These are phyloP conservation scores for Aspidapion aeneum DNA, from an alignment of 2,888 invertebrate species.

Conservation along the genomic window DNA sequence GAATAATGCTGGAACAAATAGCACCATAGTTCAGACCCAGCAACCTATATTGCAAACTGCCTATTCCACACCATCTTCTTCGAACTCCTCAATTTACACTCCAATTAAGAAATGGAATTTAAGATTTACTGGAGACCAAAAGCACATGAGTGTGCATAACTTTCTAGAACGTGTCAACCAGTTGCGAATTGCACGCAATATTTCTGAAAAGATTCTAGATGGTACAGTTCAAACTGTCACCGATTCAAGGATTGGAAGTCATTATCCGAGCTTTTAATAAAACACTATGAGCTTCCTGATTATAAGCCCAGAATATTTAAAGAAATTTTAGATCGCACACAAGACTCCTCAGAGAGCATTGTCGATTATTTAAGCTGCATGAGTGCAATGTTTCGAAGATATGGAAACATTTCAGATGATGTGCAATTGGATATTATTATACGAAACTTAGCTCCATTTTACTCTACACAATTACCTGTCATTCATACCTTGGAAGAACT, in stretches of 20 bases:
- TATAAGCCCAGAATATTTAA: conserved; percentile 6
- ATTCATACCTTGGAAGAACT: not conserved
- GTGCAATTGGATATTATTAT: not conserved
- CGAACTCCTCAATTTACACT: no score
- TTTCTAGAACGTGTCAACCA: conserved; percentile 6
- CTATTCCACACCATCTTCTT: no score
- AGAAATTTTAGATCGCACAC: conserved; percentile 10
- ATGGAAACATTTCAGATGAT: not conserved
- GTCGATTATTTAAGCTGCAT: not conserved
- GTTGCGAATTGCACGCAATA: not conserved
- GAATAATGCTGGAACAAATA: no score
- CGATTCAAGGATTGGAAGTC: not conserved
- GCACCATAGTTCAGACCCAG: no score
- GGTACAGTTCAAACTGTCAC: no score
- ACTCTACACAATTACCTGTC: no score
- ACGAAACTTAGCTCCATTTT: conserved; percentile 7
- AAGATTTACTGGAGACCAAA: not conserved
- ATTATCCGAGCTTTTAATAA: not conserved
- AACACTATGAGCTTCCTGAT: conserved; percentile 8
- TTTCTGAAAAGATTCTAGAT: not conserved
- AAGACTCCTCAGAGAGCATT: not conserved
- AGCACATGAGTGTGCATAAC: not conserved
- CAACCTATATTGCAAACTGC: no score
- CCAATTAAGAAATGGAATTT: no score
- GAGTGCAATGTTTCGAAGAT: not conserved